Evolutionary conservation across 1,140 invertebrate genomes (phyloP).

Genomic region (Paraescarpia echinospica): DNA sequence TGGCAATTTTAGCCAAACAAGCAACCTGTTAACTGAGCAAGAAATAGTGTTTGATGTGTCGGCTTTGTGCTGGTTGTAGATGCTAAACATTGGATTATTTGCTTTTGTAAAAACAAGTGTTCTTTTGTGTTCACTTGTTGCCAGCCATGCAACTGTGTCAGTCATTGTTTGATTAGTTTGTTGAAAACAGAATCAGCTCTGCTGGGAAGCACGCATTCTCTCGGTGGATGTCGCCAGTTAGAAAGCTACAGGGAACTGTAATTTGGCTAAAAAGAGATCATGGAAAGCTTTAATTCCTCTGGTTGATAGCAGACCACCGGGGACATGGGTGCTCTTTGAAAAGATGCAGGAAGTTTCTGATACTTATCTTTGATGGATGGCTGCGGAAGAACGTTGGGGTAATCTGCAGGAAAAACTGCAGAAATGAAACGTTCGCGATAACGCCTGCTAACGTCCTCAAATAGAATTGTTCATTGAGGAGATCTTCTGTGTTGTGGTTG

Average conservation of each 20-base stretch:
- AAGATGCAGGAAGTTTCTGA: background rate
- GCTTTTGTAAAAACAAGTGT: background rate
- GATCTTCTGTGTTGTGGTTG: background rate
- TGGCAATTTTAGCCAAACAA: background rate
- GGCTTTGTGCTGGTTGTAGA: background rate
- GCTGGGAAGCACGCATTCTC: background rate
- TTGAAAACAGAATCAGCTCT: background rate
- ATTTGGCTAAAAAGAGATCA: background rate
- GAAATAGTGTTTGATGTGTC: background rate
- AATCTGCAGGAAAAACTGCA: background rate
- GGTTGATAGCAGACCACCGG: background rate
- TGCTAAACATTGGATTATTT: background rate
- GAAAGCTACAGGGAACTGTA: background rate
- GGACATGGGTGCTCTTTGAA: background rate
- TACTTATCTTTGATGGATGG: background rate
- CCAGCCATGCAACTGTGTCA: background rate
- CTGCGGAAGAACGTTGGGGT: background rate
- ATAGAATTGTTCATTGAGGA: background rate
- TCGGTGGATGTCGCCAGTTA: background rate
- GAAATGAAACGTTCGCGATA: background rate
- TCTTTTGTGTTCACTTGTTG: background rate
- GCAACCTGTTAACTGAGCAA: background rate
- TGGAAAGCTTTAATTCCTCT: background rate
- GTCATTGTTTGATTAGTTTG: background rate
- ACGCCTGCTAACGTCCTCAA: background rate